Conservation (phyloP, 2,113 vertebrate species). For the human (Homo sapiens) region DNA sequence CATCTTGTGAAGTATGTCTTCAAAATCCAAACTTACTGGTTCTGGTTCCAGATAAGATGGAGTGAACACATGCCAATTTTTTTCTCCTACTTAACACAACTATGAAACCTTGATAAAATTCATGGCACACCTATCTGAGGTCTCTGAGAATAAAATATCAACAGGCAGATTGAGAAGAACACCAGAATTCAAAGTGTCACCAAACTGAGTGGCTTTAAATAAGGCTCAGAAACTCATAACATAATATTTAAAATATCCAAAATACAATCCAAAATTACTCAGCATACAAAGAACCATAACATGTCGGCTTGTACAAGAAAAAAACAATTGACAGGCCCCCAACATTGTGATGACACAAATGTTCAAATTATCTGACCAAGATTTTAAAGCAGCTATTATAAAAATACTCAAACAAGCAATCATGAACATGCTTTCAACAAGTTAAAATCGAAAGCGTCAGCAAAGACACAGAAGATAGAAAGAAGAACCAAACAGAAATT, state of each 20-base stretch:
- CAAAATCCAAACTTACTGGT: conserved; percentile 2
- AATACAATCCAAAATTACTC: not conserved
- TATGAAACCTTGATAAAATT: not conserved
- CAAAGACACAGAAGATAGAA: not conserved
- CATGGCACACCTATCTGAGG: not conserved
- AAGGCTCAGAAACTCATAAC: not conserved
- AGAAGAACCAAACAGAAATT: conserved; percentile 32
- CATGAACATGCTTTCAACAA: conserved; percentile 3
- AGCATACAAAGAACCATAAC: not conserved
- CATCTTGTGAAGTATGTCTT: not conserved
- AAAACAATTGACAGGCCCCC: not conserved
- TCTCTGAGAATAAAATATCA: conserved; percentile 48
- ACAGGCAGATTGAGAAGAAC: not conserved
- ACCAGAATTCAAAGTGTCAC: conserved; percentile 20
- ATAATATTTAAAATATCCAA: not conserved
- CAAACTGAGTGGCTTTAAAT: not conserved
- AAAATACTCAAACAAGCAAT: conserved; percentile 45
- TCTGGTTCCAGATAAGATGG: not conserved
- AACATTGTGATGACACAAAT: not conserved
- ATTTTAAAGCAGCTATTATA: conserved; percentile 42
- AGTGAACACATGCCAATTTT: not conserved
- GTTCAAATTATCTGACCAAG: not conserved
- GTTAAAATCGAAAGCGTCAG: conserved; percentile 27
- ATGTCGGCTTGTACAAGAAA: not conserved
- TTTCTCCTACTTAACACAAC: not conserved